Evolutionary conservation across 2,888 invertebrate genomes (phyloP), one percentile per base, ranked within the genome.

Genomic region (Pachydiplax longipennis): DNA sequence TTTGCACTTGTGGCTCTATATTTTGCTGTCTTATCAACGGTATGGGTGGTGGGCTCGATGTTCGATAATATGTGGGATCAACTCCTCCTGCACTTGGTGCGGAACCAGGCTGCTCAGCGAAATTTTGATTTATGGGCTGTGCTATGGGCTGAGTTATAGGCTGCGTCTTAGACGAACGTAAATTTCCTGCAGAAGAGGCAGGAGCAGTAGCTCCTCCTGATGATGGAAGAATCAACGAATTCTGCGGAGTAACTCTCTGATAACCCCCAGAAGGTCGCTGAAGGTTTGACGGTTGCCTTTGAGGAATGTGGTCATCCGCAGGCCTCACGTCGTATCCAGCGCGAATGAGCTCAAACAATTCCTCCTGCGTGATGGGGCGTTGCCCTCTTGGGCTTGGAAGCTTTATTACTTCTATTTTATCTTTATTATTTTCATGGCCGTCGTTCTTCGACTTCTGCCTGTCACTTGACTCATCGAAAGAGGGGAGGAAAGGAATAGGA

Each of bases 291-390:
- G 53, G 87, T 8, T 53, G 31, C 6, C 37, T 18, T 22, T 65
- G 87, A 1, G 22, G 6, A n/a, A 15, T 3, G 37, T n/a, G 18
- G 2, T 91, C 91, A 0, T 91, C 91, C 1, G 90, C 91, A 0
- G 92, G 92, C 12, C 91, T 90, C 15, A 92, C 91, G 35, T 91
- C 91, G 90, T 92, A 92, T 5, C 92, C 92, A 4, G 92, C 92
- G 6, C 90, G 90, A 15, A 92, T 91, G 48, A 92, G 91, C 5
- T 92, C 91, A 44, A 92, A 91, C 25, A 92, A 87, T 73, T 92
- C 92, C 35, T 90, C 90, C 37, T 91, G 91, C 6, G 92, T 92
- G 44, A 92, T 91, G 13, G 92, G 91, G 8, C 92, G 81, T 73
- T 92, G 92, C 10, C 91, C 91, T 53, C 91, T 35, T 0, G 92